Percentiles rank a stretch among this genome's conserved stretches.
Evolutionary conservation across 1,140 invertebrate genomes (phyloP).

Genomic region (Listronotus oregonensis): DNA sequence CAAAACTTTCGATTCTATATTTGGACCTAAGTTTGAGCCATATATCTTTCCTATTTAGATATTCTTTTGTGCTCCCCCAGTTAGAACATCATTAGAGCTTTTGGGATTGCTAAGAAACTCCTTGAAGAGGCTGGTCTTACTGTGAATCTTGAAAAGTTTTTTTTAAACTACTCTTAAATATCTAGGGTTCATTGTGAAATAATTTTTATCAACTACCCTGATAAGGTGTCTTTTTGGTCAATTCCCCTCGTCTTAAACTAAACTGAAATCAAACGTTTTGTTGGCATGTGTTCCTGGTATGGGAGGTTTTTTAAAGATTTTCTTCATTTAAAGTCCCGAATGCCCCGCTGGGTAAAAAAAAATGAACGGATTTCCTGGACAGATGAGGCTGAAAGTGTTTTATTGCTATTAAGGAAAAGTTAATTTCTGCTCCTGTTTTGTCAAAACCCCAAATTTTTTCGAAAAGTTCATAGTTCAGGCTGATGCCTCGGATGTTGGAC

Average conservation of each 20-base stretch:
- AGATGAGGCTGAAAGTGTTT: too few species aligned
- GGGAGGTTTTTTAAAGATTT: constrained; percentile 8
- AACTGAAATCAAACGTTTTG: too few species aligned
- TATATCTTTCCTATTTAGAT: constrained; percentile 48
- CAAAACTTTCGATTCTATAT: constrained; percentile 54
- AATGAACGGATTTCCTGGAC: constrained; percentile 6
- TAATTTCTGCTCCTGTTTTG: too few species aligned
- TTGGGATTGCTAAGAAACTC: constrained; percentile 35
- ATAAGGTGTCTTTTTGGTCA: constrained; percentile 36
- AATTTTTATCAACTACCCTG: constrained; percentile 46
- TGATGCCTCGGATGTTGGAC: constrained; percentile 50
- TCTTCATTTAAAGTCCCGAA: background rate
- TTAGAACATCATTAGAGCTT: constrained; percentile 52
- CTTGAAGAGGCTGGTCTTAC: constrained; percentile 35
- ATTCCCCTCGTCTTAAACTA: constrained; percentile 42
- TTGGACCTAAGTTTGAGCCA: constrained; percentile 47
- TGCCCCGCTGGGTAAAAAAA: constrained; percentile 14
- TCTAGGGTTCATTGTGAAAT: constrained; percentile 47
- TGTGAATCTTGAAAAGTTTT: constrained; percentile 41
- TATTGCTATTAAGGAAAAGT: too few species aligned
- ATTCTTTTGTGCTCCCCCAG: constrained; percentile 47
- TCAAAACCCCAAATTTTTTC: constrained; percentile 39
- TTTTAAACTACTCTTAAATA: constrained; percentile 41
- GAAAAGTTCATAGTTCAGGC: constrained; percentile 16
- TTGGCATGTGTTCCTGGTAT: too few species aligned